These are phyloP conservation scores for Leptatherina wallacei DNA, from an alignment of 2,797 vertebrate species.

Conservation along the genomic window DNA sequence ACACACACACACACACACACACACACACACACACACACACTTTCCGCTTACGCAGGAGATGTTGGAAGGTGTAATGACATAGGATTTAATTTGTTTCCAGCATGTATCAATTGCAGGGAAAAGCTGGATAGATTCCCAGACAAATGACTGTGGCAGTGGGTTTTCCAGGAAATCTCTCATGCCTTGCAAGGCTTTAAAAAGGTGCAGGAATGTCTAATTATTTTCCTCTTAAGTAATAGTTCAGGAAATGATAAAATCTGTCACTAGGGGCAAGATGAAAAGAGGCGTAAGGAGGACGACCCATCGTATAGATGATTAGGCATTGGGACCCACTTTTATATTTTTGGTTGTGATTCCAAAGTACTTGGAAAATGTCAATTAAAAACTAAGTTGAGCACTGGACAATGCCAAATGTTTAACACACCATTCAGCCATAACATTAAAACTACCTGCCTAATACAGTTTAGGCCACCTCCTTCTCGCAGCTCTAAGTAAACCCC, in stretches of 20 bases:
- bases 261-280: constrained; percentile 8
- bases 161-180: constrained; percentile 31
- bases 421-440: background rate
- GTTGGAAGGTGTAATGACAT: constrained; percentile 23
- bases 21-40: too few species aligned
- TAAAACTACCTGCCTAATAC: background rate
- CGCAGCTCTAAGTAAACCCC: too few species aligned
- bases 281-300: constrained; percentile 13
- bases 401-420: background rate
- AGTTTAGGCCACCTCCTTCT: too few species aligned
- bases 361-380: background rate
- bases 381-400: background rate
- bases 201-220: background rate
- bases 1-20: background rate
- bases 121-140: constrained; percentile 44
- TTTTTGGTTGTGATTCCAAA: background rate
- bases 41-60: background rate
- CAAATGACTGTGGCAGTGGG: constrained; percentile 9
- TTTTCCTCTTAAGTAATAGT: constrained; percentile 26
- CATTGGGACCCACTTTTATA: background rate
- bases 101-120: constrained; percentile 31
- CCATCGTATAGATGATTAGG: constrained; percentile 16
- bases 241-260: constrained; percentile 23
- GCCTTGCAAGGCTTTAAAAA: constrained; percentile 26
- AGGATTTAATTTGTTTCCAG: constrained; percentile 42